Evolutionary conservation across 2,888 invertebrate species (phyloP).

Genomic region (Hyposoter dolosus): DNA sequence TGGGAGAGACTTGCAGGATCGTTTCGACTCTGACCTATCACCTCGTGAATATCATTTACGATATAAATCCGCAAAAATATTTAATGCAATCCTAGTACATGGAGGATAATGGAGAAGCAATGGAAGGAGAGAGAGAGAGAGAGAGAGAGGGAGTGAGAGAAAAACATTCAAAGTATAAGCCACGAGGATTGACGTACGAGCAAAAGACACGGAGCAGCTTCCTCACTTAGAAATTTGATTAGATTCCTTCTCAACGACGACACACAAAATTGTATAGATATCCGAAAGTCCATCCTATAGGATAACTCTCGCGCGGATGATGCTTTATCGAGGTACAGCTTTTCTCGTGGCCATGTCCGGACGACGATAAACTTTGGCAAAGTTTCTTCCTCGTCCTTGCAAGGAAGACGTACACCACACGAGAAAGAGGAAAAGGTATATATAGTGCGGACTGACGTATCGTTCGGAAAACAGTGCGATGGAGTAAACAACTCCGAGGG

Average conservation of each 20-base stretch:
- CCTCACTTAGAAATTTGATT: slow-evolving; percentile 61
- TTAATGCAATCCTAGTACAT: not conserved
- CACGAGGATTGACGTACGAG: slow-evolving; percentile 12
- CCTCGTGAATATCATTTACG: slow-evolving; percentile 29
- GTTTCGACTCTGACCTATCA: not conserved
- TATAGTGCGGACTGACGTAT: slow-evolving; percentile 81
- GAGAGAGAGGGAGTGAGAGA: not conserved
- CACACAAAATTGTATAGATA: slow-evolving; percentile 18
- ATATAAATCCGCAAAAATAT: not conserved
- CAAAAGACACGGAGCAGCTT: slow-evolving; percentile 21
- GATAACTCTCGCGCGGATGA: slow-evolving; percentile 50
- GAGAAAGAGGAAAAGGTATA: slow-evolving; percentile 55
- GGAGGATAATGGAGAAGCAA: not conserved
- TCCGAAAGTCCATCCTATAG: not conserved
- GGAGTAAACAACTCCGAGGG: slow-evolving; percentile 80
- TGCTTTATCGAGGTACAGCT: slow-evolving; percentile 68
- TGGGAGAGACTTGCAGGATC: not conserved
- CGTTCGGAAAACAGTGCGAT: slow-evolving; percentile 79
- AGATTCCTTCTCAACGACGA: slow-evolving; percentile 37
- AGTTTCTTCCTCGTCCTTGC: slow-evolving; percentile 67
- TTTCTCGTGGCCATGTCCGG: slow-evolving; percentile 70
- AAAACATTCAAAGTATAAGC: slow-evolving; percentile 38
- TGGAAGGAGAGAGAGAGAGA: not conserved
- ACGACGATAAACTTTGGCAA: slow-evolving; percentile 75
- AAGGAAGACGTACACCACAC: slow-evolving; percentile 7